Evolutionary conservation across 1,140 invertebrate genomes (phyloP).

Genomic region (Andricus grossulariae): DNA sequence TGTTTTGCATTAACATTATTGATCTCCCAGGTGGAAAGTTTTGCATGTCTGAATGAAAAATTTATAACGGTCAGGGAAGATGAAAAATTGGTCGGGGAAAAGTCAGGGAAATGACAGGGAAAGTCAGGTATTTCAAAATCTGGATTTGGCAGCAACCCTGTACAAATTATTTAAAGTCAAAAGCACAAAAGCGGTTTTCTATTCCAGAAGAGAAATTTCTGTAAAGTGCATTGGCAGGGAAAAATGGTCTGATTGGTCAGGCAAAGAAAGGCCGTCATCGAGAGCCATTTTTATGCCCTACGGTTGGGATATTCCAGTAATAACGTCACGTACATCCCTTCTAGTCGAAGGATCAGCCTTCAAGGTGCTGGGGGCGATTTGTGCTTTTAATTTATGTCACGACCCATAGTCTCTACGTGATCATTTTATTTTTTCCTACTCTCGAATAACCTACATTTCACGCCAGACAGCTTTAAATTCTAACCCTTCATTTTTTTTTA

Average conservation of each 20-base stretch:
- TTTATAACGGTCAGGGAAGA: no score
- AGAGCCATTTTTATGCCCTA: constrained; percentile 47
- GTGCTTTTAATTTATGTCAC: constrained; percentile 73
- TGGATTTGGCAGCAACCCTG: no score
- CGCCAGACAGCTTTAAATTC: constrained; percentile 22
- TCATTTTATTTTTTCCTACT: constrained; percentile 49
- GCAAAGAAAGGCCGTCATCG: not conserved
- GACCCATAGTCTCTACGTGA: constrained; percentile 53
- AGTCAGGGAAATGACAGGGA: no score
- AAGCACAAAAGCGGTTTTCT: constrained; percentile 26
- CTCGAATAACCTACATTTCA: constrained; percentile 38
- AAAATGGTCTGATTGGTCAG: constrained; percentile 19
- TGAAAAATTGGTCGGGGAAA: no score
- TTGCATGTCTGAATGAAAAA: no score
- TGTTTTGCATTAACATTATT: no score
- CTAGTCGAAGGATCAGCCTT: constrained; percentile 65
- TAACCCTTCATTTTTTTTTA: not conserved
- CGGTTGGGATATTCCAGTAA: constrained; percentile 62
- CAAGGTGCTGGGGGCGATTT: constrained; percentile 61
- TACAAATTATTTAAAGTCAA: no score
- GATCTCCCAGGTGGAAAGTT: no score
- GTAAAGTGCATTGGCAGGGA: constrained; percentile 1
- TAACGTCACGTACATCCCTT: constrained; percentile 68
- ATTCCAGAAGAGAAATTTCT: not conserved
- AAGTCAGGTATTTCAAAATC: no score